Evolutionary conservation across 1,140 invertebrate species (phyloP).

Genomic region (Hyposmocoma kahamanoa): DNA sequence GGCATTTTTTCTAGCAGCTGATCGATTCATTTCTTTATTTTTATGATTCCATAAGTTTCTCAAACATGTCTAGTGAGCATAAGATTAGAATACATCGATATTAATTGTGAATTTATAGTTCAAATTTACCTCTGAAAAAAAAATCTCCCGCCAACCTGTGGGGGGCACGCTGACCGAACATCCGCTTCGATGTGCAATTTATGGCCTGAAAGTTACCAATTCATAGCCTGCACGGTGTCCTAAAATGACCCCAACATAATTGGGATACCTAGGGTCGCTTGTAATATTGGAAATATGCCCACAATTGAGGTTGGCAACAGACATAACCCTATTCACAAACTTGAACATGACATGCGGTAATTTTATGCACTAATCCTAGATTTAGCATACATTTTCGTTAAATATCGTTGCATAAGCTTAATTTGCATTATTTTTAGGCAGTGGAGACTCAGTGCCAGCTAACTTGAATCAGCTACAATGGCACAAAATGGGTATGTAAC

Average conservation of each 20-base stretch:
- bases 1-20: constrained; percentile 66
- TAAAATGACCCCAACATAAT: constrained; percentile 20
- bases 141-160: constrained; percentile 63
- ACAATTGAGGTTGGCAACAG: constrained; percentile 59
- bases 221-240: not conserved
- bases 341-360: constrained; percentile 69
- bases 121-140: constrained; percentile 43
- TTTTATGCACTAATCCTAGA: constrained; percentile 41
- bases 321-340: constrained; percentile 71
- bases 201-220: constrained; percentile 19
- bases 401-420: constrained; percentile 17
- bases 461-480: constrained; percentile 40
- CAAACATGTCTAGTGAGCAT: constrained; percentile 32
- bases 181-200: constrained; percentile 24
- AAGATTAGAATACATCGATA: constrained; percentile 24
- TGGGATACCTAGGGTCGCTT: constrained; percentile 14
- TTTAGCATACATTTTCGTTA: constrained; percentile 15
- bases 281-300: constrained; percentile 35
- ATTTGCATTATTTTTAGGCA: constrained; percentile 41
- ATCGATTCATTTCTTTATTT: constrained; percentile 39
- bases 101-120: constrained; percentile 17
- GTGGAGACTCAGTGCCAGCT: constrained; percentile 30
- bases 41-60: constrained; percentile 25
- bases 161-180: constrained; percentile 58
- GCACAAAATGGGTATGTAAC: constrained; percentile 62